Conservation (phyloP, 2,113 vertebrate species). For the Anoura caudifer region DNA sequence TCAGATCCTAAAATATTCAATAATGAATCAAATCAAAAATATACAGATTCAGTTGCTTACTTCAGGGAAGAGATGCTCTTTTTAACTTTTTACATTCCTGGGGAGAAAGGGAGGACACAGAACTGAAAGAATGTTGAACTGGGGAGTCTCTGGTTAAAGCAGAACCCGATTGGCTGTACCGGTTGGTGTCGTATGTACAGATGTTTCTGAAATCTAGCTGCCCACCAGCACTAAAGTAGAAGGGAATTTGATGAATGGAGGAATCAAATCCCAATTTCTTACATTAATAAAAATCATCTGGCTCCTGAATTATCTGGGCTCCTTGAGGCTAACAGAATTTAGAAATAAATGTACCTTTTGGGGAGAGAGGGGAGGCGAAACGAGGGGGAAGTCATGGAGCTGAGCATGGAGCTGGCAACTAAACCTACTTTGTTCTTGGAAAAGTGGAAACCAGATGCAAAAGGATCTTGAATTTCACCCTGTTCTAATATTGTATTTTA, state of each 20-base stretch:
- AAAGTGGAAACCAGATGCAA: not conserved
- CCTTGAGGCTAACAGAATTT: not conserved
- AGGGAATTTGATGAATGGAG: not conserved
- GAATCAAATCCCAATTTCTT: not conserved
- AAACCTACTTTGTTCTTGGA: not conserved
- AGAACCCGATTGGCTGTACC: not conserved
- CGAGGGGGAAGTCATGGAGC: not conserved
- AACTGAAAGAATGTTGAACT: not conserved
- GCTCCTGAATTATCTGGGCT: not conserved
- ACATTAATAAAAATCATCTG: not conserved
- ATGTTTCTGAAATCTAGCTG: not conserved
- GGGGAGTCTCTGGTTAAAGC: not conserved
- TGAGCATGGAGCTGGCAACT: not conserved
- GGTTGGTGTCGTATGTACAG: not conserved
- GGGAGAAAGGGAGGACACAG: not conserved
- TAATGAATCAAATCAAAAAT: constrained; percentile 47
- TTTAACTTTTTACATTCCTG: not conserved
- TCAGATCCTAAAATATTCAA: constrained; percentile 48
- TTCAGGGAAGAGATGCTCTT: not conserved
- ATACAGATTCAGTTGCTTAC: constrained; percentile 24
- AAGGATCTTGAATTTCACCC: not conserved
- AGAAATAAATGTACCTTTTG: not conserved
- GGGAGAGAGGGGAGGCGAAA: not conserved
- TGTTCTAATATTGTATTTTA: not conserved
- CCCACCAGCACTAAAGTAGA: not conserved